Base-by-base conservation (phyloP, 2,888 invertebrate genomes). In the Drosophila aldrichi region DNA sequence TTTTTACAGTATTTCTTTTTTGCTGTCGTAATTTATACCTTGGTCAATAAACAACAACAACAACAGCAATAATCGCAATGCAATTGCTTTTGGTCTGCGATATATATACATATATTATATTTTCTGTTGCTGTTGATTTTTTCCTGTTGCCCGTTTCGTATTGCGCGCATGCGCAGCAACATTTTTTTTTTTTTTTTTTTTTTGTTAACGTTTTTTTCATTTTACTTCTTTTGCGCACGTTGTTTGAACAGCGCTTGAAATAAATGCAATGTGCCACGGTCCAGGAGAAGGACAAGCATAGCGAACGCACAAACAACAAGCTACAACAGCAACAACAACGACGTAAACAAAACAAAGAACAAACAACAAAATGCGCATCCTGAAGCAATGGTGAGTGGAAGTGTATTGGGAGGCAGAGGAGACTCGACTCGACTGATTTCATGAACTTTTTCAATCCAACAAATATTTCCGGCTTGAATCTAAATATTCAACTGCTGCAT, bases 361-460 rank as follows among this genome's bases (percentile, higher is more conserved):
- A 44, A 55, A 58, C 51, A 46, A 52, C 64, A 77, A 83, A 77
- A 92, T 91, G 91, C 88, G 92, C 79, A 92, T 91, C 66, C 73
- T 92, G 25, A 91, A 92, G 80, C 88, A 91, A 81, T 92, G 92
- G 92, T 92, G 86, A 90, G 89, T 82, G 20, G 20, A 20, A 43
- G 32, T 32, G 32, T 14, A 3, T 29, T 29, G 29, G 29, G 12
- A 12, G n/a, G 7, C 29, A n/a, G 12, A 12, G 29, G 1, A 18
- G 29, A 49, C 14, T 32, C 14, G 29, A 49, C 14, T 32, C 14
- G 8, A 49, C 18, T 32, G 12, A 49, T 32, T n/a, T n/a, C 18
- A 18, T 32, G 12, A 29, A 18, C 12, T 49, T 49, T 49, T 49
- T 12, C 48, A 3, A 36, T 16, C 18, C 16, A 36, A 20, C 8